A percentile compares a stretch with the other conserved stretches of the same genome.
Conservation (phyloP, 2,113 vertebrate species). For the Psittacus erithacus region DNA sequence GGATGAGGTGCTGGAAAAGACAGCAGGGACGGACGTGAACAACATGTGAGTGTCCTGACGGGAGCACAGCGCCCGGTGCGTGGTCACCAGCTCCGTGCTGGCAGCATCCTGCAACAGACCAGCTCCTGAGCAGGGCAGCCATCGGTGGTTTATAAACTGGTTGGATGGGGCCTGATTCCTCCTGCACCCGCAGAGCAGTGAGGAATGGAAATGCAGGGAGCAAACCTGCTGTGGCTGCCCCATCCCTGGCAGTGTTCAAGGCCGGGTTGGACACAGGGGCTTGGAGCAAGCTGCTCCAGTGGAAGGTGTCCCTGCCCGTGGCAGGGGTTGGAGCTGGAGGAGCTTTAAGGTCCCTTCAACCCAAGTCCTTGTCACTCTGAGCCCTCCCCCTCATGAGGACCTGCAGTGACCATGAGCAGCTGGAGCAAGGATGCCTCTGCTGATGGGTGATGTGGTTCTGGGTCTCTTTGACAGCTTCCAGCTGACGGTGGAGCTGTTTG, state of each 20-base stretch:
- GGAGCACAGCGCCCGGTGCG: fast-evolving
- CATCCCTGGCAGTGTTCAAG: not conserved
- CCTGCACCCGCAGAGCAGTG: not conserved
- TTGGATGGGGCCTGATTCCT: not conserved
- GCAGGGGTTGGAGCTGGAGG: not conserved
- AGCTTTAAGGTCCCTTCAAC: not conserved
- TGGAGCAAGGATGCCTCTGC: not conserved
- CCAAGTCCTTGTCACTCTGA: not conserved
- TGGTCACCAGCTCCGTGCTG: fast-evolving
- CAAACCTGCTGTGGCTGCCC: not conserved
- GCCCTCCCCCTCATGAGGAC: fast-evolving
- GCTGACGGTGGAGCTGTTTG: slow-evolving; percentile 97
- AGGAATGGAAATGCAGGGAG: not conserved
- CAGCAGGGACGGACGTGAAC: slow-evolving; percentile 90
- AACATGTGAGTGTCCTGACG: slow-evolving; percentile 86
- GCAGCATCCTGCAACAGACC: fast-evolving
- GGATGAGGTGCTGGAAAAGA: slow-evolving; percentile 91
- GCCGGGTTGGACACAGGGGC: not conserved
- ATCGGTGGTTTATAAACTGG: fast-evolving
- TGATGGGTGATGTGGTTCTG: not conserved
- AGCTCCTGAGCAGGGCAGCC: not conserved
- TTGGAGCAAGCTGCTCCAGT: not conserved
- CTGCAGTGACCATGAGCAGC: fast-evolving
- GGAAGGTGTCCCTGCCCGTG: not conserved
- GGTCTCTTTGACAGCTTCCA: slow-evolving; percentile 85